Conservation (phyloP, 2,888 invertebrate species). For the Pristionchus exspectatus region DNA sequence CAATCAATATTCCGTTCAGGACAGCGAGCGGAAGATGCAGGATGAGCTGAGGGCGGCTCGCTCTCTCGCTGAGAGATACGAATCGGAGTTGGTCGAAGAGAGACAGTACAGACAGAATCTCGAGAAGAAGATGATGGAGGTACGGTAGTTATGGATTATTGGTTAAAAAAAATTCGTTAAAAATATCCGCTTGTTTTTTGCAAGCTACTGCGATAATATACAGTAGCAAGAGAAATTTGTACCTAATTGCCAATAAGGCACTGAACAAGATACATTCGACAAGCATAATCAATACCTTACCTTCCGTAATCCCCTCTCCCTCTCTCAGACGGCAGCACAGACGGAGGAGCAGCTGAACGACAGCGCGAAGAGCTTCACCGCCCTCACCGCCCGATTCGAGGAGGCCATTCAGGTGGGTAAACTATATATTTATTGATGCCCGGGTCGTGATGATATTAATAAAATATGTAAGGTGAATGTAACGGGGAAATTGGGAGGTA, state of each 20-base stretch:
- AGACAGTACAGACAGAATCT: constrained; percentile 87
- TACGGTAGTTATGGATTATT: constrained; percentile 42
- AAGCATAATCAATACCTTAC: neutral
- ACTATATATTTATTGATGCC: too few species aligned
- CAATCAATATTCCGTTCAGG: constrained; percentile 71
- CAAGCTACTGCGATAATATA: too few species aligned
- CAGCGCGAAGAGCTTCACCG: constrained; percentile 45
- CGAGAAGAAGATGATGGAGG: constrained; percentile 81
- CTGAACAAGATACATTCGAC: too few species aligned
- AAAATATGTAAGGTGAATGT: too few species aligned
- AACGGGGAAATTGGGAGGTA: too few species aligned
- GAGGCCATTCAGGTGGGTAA: constrained; percentile 33
- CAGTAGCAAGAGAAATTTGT: too few species aligned
- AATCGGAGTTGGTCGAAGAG: constrained; percentile 86
- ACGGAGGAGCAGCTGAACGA: constrained; percentile 63
- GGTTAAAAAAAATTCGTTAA: too few species aligned
- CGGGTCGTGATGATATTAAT: too few species aligned
- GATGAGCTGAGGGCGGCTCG: constrained; percentile 79
- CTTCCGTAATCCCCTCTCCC: constrained; percentile 3
- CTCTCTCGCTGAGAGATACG: constrained; percentile 83
- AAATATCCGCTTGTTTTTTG: too few species aligned
- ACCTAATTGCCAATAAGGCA: too few species aligned
- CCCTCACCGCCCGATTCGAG: neutral
- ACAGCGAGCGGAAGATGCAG: constrained; percentile 79
- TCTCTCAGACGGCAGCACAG: constrained; percentile 61